phyloP scores from a whole-genome alignment of 2,888 invertebrate species.

The Athrips mouffetella region DNA sequence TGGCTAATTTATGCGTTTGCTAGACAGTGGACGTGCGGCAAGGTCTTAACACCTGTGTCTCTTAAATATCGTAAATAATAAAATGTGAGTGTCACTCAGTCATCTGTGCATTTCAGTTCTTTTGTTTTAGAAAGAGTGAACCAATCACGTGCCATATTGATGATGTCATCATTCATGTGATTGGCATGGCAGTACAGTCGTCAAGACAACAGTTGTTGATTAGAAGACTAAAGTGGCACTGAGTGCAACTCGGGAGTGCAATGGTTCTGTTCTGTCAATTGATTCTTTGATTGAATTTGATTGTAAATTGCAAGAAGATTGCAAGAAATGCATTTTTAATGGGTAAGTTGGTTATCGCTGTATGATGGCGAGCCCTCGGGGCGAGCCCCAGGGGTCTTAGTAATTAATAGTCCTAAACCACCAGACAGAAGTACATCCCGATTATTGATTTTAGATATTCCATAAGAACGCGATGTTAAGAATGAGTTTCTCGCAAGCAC shows the following conservation, averaged over 20 bases:
- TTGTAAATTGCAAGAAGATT: slow-evolving; percentile 7
- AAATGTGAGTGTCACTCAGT: background rate
- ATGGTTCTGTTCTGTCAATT: background rate
- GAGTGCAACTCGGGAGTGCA: background rate
- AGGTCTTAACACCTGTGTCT: slow-evolving; percentile 34
- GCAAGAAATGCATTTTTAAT: background rate
- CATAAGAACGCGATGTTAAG: too few species aligned
- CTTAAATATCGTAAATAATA: slow-evolving; percentile 19
- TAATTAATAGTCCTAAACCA: too few species aligned
- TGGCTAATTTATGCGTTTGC: slow-evolving; percentile 50
- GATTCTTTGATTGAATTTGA: slow-evolving; percentile 4
- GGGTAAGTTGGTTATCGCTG: too few species aligned
- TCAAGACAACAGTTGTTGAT: background rate
- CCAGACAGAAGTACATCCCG: too few species aligned
- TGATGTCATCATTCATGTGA: background rate
- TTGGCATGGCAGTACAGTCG: background rate
- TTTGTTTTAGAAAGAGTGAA: background rate
- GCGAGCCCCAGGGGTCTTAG: too few species aligned
- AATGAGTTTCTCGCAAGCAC: too few species aligned
- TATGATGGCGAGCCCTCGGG: too few species aligned
- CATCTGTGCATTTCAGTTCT: slow-evolving; percentile 1
- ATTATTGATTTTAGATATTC: too few species aligned
- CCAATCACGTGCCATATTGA: background rate
- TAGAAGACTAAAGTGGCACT: background rate
- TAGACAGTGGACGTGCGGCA: slow-evolving; percentile 38